Base-by-base conservation (phyloP, 2,113 vertebrate genomes). In the Raphicerus campestris region DNA sequence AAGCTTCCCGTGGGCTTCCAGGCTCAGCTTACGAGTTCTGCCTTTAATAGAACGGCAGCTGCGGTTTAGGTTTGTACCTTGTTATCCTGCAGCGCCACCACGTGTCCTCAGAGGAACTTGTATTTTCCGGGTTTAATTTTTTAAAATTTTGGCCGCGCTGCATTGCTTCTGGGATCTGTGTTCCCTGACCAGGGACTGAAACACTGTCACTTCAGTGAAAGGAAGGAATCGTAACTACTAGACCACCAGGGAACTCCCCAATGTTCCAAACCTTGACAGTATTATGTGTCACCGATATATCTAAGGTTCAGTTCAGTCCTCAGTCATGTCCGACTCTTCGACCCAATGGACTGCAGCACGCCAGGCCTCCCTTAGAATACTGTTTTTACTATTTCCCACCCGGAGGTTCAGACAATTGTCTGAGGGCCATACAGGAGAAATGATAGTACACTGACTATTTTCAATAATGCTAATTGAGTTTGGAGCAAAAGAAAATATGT, bases 71-170 rank as follows among this genome's bases (percentile, higher is more conserved):
- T 66, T 89, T 92, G 53, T 89, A 53, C 94, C 84, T 89, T 87
- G 95, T 98, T 97, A 97, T 97, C 97, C 94, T 97, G 87, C 97
- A 98, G 97, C 97, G 96, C 97, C 97, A 94, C 97, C 97, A 96
- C 16, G 97, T 13, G 96, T 91, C 87, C 56, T 94, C 61, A 89
- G 3, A 93, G 87, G 6, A 90, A 89, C 45, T 93, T 83, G 96
- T 92, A 95, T 35, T 73, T 96, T 83, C 39, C 42, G 19, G 3
- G 32, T 35, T 60, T 56, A 93, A 91, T 16, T 45, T 7, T 26
- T 75, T 3, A 49, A 78, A 78, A 78, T 78, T 78, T 78, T 49
- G 45, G 75, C 75, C 28, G 8, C 7, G 75, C 75, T 30, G 45
- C 45, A 8, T 78, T 30, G 75, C 45, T 78, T 78, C 42, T 10